A percentile compares a stretch with the other conserved stretches of the same genome.
These are phyloP conservation scores for Eupithecia subumbrata DNA, from an alignment of 2,888 invertebrate genomes.

Conservation along the genomic window DNA sequence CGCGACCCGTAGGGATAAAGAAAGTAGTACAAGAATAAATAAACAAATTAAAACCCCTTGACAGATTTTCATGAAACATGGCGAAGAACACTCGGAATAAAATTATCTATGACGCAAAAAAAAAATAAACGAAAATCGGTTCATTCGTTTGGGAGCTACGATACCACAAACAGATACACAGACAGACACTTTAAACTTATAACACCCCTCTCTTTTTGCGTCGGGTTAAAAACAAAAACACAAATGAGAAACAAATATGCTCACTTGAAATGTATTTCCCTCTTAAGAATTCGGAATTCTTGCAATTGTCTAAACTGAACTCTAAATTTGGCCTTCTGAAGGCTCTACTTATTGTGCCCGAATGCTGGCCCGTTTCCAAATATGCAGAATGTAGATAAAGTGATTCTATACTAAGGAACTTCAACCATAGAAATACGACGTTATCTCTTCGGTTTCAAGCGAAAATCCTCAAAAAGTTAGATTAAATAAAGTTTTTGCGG, in stretches of 20 bases:
- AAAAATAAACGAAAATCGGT: no score
- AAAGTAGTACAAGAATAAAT: no score
- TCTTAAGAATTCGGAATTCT: constrained; percentile 8
- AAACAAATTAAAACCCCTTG: no score
- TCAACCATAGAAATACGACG: constrained; percentile 54
- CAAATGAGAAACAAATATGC: neutral
- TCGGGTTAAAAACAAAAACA: no score
- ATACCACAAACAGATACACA: no score
- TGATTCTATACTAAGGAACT: constrained; percentile 61
- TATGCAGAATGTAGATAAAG: constrained; percentile 63
- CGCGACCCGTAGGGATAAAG: no score
- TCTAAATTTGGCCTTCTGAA: constrained; percentile 18
- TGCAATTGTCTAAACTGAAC: constrained; percentile 3
- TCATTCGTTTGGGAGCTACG: no score
- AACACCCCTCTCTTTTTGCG: no score
- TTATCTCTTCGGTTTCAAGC: constrained; percentile 45
- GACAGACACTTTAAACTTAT: no score
- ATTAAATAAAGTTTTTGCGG: constrained; percentile 65
- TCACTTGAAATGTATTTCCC: neutral
- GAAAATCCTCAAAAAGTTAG: constrained; percentile 66
- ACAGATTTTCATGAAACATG: no score
- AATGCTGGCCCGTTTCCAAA: constrained; percentile 55
- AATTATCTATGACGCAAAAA: no score
- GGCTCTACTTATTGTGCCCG: constrained; percentile 16
- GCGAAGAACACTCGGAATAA: no score